phyloP scores from a whole-genome alignment of 2,797 vertebrate genomes.

The Hemitrygon akajei region DNA sequence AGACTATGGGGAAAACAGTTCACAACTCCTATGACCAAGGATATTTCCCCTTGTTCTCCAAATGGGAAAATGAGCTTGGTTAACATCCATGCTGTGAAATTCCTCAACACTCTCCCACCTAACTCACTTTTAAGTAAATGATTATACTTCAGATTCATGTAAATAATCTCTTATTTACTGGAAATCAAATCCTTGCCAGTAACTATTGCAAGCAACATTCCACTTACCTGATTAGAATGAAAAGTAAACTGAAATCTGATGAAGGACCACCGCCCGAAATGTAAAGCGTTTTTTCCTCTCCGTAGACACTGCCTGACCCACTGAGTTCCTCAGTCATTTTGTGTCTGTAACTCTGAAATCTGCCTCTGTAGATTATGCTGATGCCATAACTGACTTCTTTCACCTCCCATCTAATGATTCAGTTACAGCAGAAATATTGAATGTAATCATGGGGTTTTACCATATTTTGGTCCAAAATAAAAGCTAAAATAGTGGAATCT shows the following conservation, averaged over 20 bases:
- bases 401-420: too few species aligned
- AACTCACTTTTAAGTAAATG: background rate
- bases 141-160: background rate
- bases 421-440: background rate
- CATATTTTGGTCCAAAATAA: background rate
- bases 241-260: background rate
- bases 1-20: background rate
- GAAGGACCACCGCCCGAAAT: too few species aligned
- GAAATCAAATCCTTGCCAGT: background rate
- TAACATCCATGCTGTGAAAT: background rate
- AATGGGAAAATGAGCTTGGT: background rate
- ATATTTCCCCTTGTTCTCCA: background rate
- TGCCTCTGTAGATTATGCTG: background rate
- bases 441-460: background rate
- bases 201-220: background rate
- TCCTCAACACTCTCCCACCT: background rate
- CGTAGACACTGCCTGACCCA: too few species aligned
- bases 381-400: background rate
- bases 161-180: background rate
- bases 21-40: background rate
- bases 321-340: too few species aligned
- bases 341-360: background rate
- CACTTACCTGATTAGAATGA: background rate
- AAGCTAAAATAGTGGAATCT: background rate
- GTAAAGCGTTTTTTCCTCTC: too few species aligned